Percentiles rank a stretch among this genome's conserved stretches.
phyloP scores from a whole-genome alignment of 2,113 vertebrate species.

The Eolophus roseicapilla region DNA sequence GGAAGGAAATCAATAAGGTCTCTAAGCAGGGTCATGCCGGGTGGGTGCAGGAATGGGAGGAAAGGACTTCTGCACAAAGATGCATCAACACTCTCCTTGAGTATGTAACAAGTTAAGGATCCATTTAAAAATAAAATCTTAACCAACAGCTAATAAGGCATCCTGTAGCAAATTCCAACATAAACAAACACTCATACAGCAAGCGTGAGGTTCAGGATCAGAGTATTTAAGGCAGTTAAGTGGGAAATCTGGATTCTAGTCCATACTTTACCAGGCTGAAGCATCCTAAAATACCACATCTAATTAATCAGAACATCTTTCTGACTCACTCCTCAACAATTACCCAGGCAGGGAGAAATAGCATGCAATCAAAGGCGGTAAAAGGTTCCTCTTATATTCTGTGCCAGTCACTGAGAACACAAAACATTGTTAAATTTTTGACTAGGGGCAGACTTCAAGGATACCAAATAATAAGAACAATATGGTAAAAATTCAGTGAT shows the following conservation, averaged over 20 bases:
- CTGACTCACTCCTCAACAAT: conserved; percentile 69
- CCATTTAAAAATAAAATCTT: conserved; percentile 74
- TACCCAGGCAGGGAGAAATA: conserved; percentile 67
- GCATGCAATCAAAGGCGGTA: conserved; percentile 56
- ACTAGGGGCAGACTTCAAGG: background rate
- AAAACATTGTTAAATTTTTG: conserved; percentile 45
- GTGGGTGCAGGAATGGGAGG: background rate
- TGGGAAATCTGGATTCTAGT: conserved; percentile 71
- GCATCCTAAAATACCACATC: conserved; percentile 66
- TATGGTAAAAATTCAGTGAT: background rate
- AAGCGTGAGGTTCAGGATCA: conserved; percentile 38
- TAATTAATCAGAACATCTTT: conserved; percentile 74
- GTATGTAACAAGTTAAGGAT: conserved; percentile 59
- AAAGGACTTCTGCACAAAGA: background rate
- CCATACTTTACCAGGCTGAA: conserved; percentile 34
- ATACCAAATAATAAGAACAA: background rate
- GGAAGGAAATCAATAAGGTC: conserved; percentile 16
- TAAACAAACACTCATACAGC: conserved; percentile 60
- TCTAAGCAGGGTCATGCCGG: conserved; percentile 1
- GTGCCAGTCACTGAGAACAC: conserved; percentile 23
- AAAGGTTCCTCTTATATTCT: conserved; percentile 39
- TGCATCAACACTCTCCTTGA: background rate
- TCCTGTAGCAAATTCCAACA: conserved; percentile 57
- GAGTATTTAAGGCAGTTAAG: conserved; percentile 55
- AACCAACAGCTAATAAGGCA: conserved; percentile 67